Evolutionary conservation across 2,113 vertebrate species (phyloP), one percentile per base, ranked within the genome.

Genomic region (Ceyx margarethae): DNA sequence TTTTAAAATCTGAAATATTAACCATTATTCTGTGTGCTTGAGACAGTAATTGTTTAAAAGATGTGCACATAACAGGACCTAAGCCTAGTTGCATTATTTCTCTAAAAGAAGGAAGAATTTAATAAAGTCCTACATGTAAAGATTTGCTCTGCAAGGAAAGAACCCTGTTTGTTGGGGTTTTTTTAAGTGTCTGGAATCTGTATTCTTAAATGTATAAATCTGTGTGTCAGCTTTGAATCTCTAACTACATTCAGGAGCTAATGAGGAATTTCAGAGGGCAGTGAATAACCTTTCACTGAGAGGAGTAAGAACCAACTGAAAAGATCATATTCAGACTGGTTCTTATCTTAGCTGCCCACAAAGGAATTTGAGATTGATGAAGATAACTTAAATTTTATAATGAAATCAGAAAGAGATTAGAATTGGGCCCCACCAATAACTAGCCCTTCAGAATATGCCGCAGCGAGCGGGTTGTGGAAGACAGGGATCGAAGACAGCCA

Each of bases 1-100:
- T 96, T 94, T 95, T 96, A 93, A 92, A 95, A 95, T 95, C 75
- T 93, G 84, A 93, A 95, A 94, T 94, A 93, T 95, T 92, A 96
- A 80, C 89, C 56, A 61, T 93, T 93, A 89, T 96, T 93, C 91
- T 92, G 50, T 89, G 72, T 92, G 81, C 94, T 93, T 94, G 95
- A 93, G 92, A 94, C 93, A 76, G 68, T 91, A 89, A 89, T 85
- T 1, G 0, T 91, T 92, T 82, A 0, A n/a, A 90, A 95, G 91
- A 54, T 84, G 78, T 71, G 67, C 81, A 56, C 21, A 10, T 90
- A 89, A 61, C 86, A 90, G 71, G 54, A 91, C 79, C 81, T 85
- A n/a, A n/a, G 33, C 40, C 37, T 91, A 31, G 67, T 54, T 81
- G 56, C 69, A 37, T 87, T 84, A 90, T 87, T 92, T 84, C 86